Percentiles rank a stretch among this genome's conserved stretches.
These are phyloP conservation scores for Aleiodes testaceus DNA, from an alignment of 2,888 invertebrate species.

Conservation along the genomic window DNA sequence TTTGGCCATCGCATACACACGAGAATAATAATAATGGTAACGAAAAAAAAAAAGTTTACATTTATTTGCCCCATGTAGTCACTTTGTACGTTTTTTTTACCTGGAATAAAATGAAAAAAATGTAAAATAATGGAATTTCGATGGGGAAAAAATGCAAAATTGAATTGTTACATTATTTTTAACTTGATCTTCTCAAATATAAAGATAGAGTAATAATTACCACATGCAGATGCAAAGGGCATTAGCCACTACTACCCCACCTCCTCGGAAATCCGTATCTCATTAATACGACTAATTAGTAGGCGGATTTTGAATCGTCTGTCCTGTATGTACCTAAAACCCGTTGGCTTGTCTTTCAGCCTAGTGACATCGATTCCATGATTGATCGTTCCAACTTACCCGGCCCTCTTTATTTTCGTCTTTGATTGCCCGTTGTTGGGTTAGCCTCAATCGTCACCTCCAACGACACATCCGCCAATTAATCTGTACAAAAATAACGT, in stretches of 20 bases:
- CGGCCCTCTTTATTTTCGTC: slow-evolving; percentile 32
- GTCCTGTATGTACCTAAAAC: slow-evolving; percentile 13
- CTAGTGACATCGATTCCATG: slow-evolving; percentile 59
- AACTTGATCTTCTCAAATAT: background rate
- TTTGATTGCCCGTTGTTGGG: background rate
- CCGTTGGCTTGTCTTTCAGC: slow-evolving; percentile 47
- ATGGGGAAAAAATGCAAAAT: background rate
- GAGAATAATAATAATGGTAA: too few species aligned
- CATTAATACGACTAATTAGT: slow-evolving; percentile 72
- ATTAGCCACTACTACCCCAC: slow-evolving; percentile 55
- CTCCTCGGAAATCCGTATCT: slow-evolving; percentile 59
- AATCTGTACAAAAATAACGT: background rate
- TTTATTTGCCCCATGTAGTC: background rate
- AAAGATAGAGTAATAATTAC: slow-evolving; percentile 7
- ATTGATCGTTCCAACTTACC: slow-evolving; percentile 56
- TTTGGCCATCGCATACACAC: slow-evolving; percentile 35
- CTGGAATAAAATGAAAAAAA: slow-evolving; percentile 25
- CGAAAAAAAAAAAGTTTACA: slow-evolving; percentile 40
- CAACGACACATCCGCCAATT: slow-evolving; percentile 23
- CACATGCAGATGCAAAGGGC: slow-evolving; percentile 51
- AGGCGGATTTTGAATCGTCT: slow-evolving; percentile 63
- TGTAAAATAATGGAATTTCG: slow-evolving; percentile 23
- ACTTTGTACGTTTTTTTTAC: background rate
- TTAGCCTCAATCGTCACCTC: slow-evolving; percentile 32
- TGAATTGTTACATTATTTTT: too few species aligned